These are phyloP conservation scores for Platynereis dumerilii DNA, from an alignment of 2,888 invertebrate species.

Conservation along the genomic window DNA sequence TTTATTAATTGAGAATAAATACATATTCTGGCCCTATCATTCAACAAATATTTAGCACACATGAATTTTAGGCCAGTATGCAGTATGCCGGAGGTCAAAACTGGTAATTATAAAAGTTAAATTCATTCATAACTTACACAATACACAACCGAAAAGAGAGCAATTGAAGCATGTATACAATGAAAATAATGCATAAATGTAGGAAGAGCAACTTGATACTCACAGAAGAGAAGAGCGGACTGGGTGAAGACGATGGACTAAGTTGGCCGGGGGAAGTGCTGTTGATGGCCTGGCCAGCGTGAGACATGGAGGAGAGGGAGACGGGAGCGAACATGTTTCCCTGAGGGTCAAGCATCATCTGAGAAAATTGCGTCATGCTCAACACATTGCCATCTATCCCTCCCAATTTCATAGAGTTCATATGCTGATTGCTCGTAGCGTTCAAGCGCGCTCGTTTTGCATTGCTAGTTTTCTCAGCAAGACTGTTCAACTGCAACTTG, in stretches of 20 bases:
- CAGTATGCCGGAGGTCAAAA: too few relatives aligned
- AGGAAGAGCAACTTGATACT: slow-evolving; percentile 12
- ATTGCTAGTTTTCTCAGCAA: slow-evolving; percentile 7
- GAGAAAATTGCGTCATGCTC: not conserved
- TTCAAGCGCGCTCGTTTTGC: slow-evolving; percentile 6
- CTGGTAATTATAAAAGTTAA: too few relatives aligned
- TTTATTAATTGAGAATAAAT: too few relatives aligned
- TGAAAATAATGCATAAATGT: too few relatives aligned
- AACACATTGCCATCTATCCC: slow-evolving; percentile 4
- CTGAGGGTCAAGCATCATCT: slow-evolving; percentile 12
- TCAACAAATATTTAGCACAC: too few relatives aligned
- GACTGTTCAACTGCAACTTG: slow-evolving; percentile 18
- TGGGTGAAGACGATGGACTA: slow-evolving; percentile 20
- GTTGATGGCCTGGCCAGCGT: not conserved
- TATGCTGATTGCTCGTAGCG: not conserved
- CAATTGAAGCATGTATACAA: too few relatives aligned
- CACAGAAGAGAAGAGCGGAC: slow-evolving; percentile 23
- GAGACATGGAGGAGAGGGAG: slow-evolving; percentile 10
- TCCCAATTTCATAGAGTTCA: not conserved
- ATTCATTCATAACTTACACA: too few relatives aligned
- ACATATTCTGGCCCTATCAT: too few relatives aligned
- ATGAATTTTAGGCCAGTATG: too few relatives aligned
- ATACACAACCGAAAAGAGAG: too few relatives aligned
- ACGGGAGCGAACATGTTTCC: slow-evolving; percentile 15
- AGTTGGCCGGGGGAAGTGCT: slow-evolving; percentile 8